Evolutionary conservation across 1,140 invertebrate species (phyloP), one percentile per base, ranked within the genome.

Genomic region (Aphaenogaster rudis): DNA sequence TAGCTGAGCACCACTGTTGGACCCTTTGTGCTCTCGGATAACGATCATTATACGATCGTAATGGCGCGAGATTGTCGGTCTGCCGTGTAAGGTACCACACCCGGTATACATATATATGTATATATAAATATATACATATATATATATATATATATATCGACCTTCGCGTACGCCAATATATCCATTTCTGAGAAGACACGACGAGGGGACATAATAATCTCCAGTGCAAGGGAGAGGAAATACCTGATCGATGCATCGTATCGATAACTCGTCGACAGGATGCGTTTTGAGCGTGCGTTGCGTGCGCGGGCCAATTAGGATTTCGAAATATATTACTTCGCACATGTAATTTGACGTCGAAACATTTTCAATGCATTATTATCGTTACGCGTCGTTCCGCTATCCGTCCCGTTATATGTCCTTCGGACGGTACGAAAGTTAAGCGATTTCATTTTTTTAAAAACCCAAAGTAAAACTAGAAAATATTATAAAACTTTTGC

Each of bases 41-140:
- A 91, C 93, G 93, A 94, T 94, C 92, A 94, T 94, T 93, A 93
- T 88, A 88, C 92, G 91, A 94, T 94, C 91, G 91, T 93, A 94
- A 94, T 94, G 88, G 90, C 76, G 92, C 92, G 88, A 94, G 93
- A 94, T 94, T 93, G 93, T 93, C 91, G 92, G 91, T 93, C 88
- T 82, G 69, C 48, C 72, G 64, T 91, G 89, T 90, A 91, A 84
- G 86, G 67, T 67, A 88, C 86, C 79, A 90, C 86, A 90, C 88
- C 74, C 86, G 66, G 54, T 28, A 79, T 82, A 69, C 71, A 66
- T n/a, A 42, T 52, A 61, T 17, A 50, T 33, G 36, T 28, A 36
- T 50, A 52, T 15, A 13, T 21, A 81, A 7, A 67, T 11, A 80
- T 67, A 67, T 45, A 54, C 1, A 61, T 15, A 78, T 28, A 78